Evolutionary conservation across 2,797 vertebrate species (phyloP), one percentile per base, ranked within the genome.

Genomic region (Loriculus beryllinus): DNA sequence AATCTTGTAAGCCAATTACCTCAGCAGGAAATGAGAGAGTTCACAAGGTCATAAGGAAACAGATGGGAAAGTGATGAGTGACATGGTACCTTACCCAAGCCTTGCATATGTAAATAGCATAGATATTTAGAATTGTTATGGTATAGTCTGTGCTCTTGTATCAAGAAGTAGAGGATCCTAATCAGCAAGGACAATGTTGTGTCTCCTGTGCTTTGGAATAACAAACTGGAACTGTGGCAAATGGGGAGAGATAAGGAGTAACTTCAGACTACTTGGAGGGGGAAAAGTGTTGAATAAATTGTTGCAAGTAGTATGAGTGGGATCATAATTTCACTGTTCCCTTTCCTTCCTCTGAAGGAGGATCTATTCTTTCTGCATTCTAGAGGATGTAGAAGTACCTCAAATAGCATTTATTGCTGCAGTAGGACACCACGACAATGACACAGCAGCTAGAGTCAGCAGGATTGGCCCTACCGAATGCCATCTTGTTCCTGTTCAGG

Each of bases 371-470:
- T 83, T 68, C 80, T 95, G 62, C 20, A 43, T 88, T 31, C 67
- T 49, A 19, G 67, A 82, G 82, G 54, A 64, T 62, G 52, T 87
- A 72, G 69, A 79, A 76, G 42, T 81, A 57, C 84, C 79, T 93
- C 92, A 76, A n/a, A 91, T 68, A 91, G 72, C 82, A 40, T 47
- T 71, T 68, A 29, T 8, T 94, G 72, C 94, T 95, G 94, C 94
- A 92, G 90, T 59, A 80, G 83, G 88, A 89, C 93, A 91, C 59
- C 1, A 18, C 42, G 67, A 82, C 91, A 88, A 91, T 96, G 94
- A 94, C 94, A 93, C 90, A 94, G 92, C 92, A 95, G 65, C 87
- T 82, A 45, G 16, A 63, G 82, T 95, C 90, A 90, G 95, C 95
- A 96, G 59, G 82, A 93, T 86, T 88, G 75, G 62, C 60, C 84